phyloP scores from a whole-genome alignment of 1,140 invertebrate genomes.

The Psilanteris sp. region DNA sequence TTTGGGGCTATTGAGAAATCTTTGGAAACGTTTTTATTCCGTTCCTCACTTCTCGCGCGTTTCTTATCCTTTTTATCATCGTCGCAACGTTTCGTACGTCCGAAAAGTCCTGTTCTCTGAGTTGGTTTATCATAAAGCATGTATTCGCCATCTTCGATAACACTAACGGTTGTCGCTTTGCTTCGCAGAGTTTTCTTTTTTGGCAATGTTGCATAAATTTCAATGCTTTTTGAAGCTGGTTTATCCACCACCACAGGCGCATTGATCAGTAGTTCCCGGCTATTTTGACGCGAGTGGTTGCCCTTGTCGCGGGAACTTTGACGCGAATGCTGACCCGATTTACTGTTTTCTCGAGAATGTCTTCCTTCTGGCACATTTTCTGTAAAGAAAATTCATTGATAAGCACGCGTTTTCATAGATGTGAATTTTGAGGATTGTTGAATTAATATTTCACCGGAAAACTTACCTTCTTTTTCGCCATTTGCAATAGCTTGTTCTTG shows the following conservation, averaged over 20 bases:
- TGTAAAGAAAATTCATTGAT: constrained; percentile 60
- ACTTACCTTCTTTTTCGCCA: constrained; percentile 74
- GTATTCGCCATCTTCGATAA: constrained; percentile 86
- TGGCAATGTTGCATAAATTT: constrained; percentile 94
- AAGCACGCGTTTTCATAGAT: too few relatives aligned
- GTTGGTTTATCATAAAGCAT: constrained; percentile 83
- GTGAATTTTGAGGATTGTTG: too few relatives aligned
- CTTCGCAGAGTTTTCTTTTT: constrained; percentile 89
- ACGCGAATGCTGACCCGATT: constrained; percentile 82
- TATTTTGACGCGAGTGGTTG: constrained; percentile 83
- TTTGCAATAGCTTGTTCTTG: constrained; percentile 82
- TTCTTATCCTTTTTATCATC: constrained; percentile 88
- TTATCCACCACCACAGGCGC: constrained; percentile 79
- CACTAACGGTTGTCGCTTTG: constrained; percentile 82
- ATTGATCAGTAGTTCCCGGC: constrained; percentile 82
- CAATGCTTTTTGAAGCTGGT: constrained; percentile 85
- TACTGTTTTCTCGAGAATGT: constrained; percentile 88
- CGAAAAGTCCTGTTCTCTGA: constrained; percentile 84
- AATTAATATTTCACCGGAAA: too few relatives aligned
- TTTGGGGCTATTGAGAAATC: constrained; percentile 85
- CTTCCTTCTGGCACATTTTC: constrained; percentile 83
- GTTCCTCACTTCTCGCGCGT: constrained; percentile 89
- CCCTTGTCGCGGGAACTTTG: constrained; percentile 85
- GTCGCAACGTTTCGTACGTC: constrained; percentile 84
- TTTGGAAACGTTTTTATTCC: constrained; percentile 85